Evolutionary conservation across 2,797 vertebrate species (phyloP), one percentile per base, ranked within the genome.

Genomic region (Tiaroga cobitis): DNA sequence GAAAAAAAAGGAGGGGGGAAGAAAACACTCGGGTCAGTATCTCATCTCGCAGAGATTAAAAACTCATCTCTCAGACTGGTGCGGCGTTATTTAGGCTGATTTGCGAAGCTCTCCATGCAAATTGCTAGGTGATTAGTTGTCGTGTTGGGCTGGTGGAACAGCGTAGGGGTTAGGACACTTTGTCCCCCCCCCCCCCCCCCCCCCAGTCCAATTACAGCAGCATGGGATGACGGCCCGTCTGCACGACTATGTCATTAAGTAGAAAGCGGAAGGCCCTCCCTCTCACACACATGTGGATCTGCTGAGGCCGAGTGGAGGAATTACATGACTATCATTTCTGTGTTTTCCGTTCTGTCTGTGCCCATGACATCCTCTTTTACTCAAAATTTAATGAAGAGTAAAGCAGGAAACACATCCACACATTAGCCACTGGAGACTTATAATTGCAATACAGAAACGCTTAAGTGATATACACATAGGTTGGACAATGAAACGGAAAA

Each of bases 31-130:
- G 89, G 96, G 96, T 98, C 96, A 96, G 95, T 97, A 96, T 95
- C 96, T 97, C 96, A 98, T 98, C 96, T 96, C 94, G 90, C 92
- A 88, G 91, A 97, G 96, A 99, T 98, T 98, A 98, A 97, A 99
- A 97, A 96, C 95, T 95, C 96, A 97, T 98, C 96, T 97, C 95
- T 97, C 96, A 93, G 93, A 94, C 92, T 90, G 93, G 92, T 90
- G 91, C 90, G 70, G 91, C 81, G 90, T 94, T 95, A 96, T 95
- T 95, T 95, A 96, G 96, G 94, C 93, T 93, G 94, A 95, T 94
- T 97, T 95, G 88, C 51, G 4, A 88, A 90, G 89, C 90, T 87
- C 91, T 93, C 89, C 94, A 96, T 97, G 96, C 95, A 98, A 97
- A 99, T 97, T 95, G 96, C 94, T 94, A 94, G 90, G 94, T 93